Base-by-base conservation (phyloP, 2,797 vertebrate genomes). In the Pogonophryne albipinna region DNA sequence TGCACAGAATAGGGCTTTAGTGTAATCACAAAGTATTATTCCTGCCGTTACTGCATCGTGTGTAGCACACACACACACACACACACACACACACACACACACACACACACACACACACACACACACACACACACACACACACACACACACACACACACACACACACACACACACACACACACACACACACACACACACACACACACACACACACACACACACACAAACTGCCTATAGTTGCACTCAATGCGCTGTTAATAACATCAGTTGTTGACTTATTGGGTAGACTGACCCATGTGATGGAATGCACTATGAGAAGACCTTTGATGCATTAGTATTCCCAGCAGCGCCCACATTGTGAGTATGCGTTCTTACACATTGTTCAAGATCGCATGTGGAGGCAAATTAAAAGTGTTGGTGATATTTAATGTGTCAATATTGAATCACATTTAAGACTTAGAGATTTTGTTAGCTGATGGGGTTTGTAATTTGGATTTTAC, bases 1-100 rank as follows among this genome's bases (percentile, higher is more conserved):
- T 45, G 60, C 38, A 75, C 56, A 76, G 78, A 82, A 71, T 60
- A 66, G 46, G 20, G 58, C 65, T 73, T 68, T 65, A 42, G 47
- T 75, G 66, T 80, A 68, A 78, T 80, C 38, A 12, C 6, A 3
- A 53, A 57, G 56, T 17, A 64, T 68, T 66, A 51, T 79, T 75
- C 75, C 65, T 80, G 66, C 70, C 57, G 12, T 44, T 34, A 49
- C 60, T 74, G 78, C 46, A 45, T 60, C 55, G 52, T 45, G 44
- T 78, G 42, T 63, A 49, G 42, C 38, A 72, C 12, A 71, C 13
- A 78, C 27, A 71, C 34, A 71, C 34, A 75, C 16, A 63, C 10
- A 79, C 78, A 23, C 23, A 23, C 23, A 23, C 23, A 23, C 23
- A 23, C 23, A 23, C 23, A 23, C 23, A 23, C 23, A 23, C 23